phyloP scores from a whole-genome alignment of 2,113 vertebrate genomes.

The Coreoperca whiteheadi region DNA sequence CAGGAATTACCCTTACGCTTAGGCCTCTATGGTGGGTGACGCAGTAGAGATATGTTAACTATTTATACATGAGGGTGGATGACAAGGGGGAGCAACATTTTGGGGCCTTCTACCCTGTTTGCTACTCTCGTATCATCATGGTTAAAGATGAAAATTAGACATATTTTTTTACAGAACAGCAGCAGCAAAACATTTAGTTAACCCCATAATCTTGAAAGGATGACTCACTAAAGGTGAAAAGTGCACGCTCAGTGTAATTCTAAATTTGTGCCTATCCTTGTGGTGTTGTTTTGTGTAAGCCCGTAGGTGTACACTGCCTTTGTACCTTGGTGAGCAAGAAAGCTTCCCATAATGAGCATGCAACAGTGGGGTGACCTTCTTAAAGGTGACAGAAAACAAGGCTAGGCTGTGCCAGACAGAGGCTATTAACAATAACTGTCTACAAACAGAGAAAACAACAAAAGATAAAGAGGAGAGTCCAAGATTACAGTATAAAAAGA shows the following conservation, averaged over 20 bases:
- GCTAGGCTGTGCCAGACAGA: neutral
- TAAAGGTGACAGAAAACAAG: constrained; percentile 61
- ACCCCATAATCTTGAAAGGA: neutral
- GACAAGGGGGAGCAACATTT: neutral
- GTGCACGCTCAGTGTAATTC: neutral
- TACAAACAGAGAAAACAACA: neutral
- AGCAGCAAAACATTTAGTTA: neutral
- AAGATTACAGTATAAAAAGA: neutral
- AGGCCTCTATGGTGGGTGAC: constrained; percentile 10
- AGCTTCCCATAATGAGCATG: neutral
- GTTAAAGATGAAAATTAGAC: neutral
- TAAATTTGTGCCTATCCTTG: neutral
- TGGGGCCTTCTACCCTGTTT: neutral
- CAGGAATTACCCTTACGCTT: constrained; percentile 1
- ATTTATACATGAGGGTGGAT: constrained; percentile 11
- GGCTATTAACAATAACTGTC: neutral
- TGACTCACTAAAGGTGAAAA: neutral
- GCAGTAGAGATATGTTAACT: constrained; percentile 17
- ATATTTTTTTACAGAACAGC: constrained; percentile 1
- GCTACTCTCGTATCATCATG: neutral
- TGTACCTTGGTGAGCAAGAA: neutral
- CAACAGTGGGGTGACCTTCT: constrained; percentile 64
- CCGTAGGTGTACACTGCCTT: neutral
- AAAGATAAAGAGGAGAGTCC: neutral
- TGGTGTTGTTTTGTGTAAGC: constrained; percentile 7